Conservation (phyloP, 2,888 invertebrate genomes). For the Mimas tiliae region DNA sequence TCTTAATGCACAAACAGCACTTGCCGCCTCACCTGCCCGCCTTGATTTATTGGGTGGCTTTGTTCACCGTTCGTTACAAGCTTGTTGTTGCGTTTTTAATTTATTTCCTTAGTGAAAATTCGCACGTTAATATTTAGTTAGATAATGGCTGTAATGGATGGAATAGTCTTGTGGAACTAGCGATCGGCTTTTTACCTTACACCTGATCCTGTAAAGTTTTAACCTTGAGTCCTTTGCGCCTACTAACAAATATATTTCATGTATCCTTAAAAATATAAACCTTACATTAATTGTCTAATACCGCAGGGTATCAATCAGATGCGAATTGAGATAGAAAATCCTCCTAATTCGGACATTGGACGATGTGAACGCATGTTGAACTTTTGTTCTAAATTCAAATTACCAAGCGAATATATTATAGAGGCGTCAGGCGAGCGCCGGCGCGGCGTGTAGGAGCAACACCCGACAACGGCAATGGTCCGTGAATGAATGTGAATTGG, state of each 20-base stretch:
- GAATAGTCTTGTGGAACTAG: conserved; percentile 5
- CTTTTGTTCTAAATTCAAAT: conserved; percentile 66
- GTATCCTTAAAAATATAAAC: too few relatives aligned
- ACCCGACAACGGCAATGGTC: conserved; percentile 49
- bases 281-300: not conserved
- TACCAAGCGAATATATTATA: conserved; percentile 56
- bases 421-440: conserved; percentile 38
- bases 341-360: not conserved
- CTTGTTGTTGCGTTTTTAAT: conserved; percentile 85
- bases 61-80: conserved; percentile 82
- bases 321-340: not conserved
- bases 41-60: conserved; percentile 82
- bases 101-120: conserved; percentile 79
- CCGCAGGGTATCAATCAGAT: not conserved
- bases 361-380: conserved; percentile 1
- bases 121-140: conserved; percentile 79
- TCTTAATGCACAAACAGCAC: conserved; percentile 84
- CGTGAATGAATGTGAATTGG: conserved; percentile 71
- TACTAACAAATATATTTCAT: too few relatives aligned
- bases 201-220: not conserved
- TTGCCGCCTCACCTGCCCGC: conserved; percentile 75
- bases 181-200: not conserved
- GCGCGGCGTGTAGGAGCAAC: conserved; percentile 41
- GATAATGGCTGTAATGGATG: conserved; percentile 53
- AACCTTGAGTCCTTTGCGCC: too few relatives aligned